Base-by-base conservation (phyloP, 2,888 invertebrate genomes). In the Empis livida region DNA sequence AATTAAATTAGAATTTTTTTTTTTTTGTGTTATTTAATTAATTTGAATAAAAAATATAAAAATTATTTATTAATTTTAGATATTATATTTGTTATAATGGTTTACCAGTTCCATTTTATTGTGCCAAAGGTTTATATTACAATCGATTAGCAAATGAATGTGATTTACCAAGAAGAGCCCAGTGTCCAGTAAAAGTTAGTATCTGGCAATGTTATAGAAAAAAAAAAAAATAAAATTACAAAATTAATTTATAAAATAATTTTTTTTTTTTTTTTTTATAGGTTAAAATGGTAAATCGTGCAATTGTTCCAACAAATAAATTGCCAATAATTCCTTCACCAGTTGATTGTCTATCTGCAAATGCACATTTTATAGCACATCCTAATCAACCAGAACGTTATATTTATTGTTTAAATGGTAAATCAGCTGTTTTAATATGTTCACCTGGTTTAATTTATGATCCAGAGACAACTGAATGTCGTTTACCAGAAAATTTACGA, bases 391-490 rank as follows among this genome's bases (percentile, higher is more conserved):
- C 51, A 27, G 57, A 57, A 14, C 57, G 59, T 43, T 66, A 65
- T 45, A 61, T 61, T 48, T 62, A 58, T 46, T 67, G 68, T 32
- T 20, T 59, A 46, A 57, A 65, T 47, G 68, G 65, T 1, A 56
- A 53, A 32, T 66, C 66, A 30, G 58, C 67, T 10, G 51, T 56
- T 6, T 50, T 67, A 47, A 61, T 63, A 20, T 66, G 68, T 49
- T 61, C 65, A 6, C 65, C 66, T 5, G 68, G 67, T 4, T 52
- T 67, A 44, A 50, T 60, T 1, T 67, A 58, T 48, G 67, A 66
- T 50, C 47, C 51, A 41, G 49, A 49, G 31, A 44, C 45, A 11
- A 55, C 60, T 47, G 52, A 60, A 11, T 67, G 65, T 47, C 63
- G 64, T 20, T 58, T 60, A 35, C 57, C 59, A 1, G 48, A 54